Evolutionary conservation across 2,888 invertebrate species (phyloP).

Genomic region (Ischnus inquisitorius): DNA sequence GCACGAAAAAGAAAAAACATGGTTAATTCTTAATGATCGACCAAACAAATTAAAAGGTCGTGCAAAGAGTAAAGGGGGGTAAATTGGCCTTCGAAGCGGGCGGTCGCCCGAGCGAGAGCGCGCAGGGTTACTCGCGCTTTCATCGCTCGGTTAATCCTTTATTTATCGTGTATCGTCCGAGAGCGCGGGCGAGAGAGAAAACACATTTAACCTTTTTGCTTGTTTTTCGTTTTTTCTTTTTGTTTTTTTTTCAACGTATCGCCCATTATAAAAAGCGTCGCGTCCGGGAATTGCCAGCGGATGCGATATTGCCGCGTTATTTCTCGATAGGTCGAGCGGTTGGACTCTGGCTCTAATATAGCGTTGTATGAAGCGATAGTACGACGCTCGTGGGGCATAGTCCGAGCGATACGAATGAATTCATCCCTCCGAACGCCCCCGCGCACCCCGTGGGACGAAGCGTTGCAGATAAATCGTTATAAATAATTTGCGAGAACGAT

Average conservation of each 20-base stretch:
- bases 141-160: constrained; percentile 40
- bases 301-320: not conserved
- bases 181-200: not conserved
- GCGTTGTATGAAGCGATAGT: not conserved
- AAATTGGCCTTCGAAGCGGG: constrained; percentile 40
- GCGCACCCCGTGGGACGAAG: constrained; percentile 11
- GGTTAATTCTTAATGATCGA: constrained; percentile 38
- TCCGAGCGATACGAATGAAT: not conserved
- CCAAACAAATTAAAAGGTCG: constrained; percentile 47
- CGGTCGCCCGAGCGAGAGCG: not conserved
- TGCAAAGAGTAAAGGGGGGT: constrained; percentile 18
- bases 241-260: constrained; percentile 3
- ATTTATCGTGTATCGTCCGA: constrained; percentile 27
- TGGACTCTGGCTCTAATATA: not conserved
- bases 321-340: not conserved
- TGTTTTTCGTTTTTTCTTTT: no score
- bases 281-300: not conserved
- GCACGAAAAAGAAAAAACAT: constrained; percentile 11
- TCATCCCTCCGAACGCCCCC: not conserved
- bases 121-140: constrained; percentile 18
- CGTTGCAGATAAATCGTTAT: constrained; percentile 53
- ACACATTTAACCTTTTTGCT: constrained; percentile 25
- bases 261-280: constrained; percentile 1
- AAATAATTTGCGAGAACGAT: constrained; percentile 56
- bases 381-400: not conserved